These are phyloP conservation scores for Torymus aiolomorphi DNA, from an alignment of 2,888 invertebrate genomes.

Conservation along the genomic window DNA sequence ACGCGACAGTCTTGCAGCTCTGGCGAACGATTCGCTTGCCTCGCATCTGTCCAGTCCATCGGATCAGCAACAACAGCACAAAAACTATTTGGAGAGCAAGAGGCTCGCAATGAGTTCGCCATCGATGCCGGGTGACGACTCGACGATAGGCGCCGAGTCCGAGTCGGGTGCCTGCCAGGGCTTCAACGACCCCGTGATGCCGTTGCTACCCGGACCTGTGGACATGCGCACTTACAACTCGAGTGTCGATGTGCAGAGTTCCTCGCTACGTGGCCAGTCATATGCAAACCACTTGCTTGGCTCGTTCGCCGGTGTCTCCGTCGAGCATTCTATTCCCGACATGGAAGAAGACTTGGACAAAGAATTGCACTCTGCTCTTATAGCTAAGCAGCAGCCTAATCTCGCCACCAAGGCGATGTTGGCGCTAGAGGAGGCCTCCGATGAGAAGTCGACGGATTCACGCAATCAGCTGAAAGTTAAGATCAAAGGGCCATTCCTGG, in stretches of 20 bases:
- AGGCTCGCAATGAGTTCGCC: slow-evolving; percentile 66
- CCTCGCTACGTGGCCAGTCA: slow-evolving; percentile 78
- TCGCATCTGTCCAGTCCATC: slow-evolving; percentile 55
- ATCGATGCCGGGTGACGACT: slow-evolving; percentile 62
- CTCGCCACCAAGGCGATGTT: slow-evolving; percentile 60
- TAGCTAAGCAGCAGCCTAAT: slow-evolving; percentile 76
- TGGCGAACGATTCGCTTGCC: slow-evolving; percentile 58
- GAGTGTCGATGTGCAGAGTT: slow-evolving; percentile 79
- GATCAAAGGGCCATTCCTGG: slow-evolving; percentile 91
- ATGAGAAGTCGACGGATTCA: slow-evolving; percentile 87
- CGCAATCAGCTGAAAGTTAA: slow-evolving; percentile 92
- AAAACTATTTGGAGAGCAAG: slow-evolving; percentile 67
- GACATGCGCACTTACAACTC: slow-evolving; percentile 92
- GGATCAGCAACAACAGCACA: slow-evolving; percentile 64
- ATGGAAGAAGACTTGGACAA: slow-evolving; percentile 89
- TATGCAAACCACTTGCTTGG: slow-evolving; percentile 80
- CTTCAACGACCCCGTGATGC: slow-evolving; percentile 81
- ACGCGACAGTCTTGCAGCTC: slow-evolving; percentile 58
- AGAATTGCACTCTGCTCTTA: slow-evolving; percentile 83
- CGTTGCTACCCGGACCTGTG: slow-evolving; percentile 89
- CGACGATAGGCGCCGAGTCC: slow-evolving; percentile 60
- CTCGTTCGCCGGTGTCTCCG: slow-evolving; percentile 80
- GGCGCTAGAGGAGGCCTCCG: slow-evolving; percentile 67
- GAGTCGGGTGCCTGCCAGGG: slow-evolving; percentile 71
- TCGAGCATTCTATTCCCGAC: slow-evolving; percentile 84